phyloP scores from a whole-genome alignment of 1,140 invertebrate genomes.

The Forficula auricularia region DNA sequence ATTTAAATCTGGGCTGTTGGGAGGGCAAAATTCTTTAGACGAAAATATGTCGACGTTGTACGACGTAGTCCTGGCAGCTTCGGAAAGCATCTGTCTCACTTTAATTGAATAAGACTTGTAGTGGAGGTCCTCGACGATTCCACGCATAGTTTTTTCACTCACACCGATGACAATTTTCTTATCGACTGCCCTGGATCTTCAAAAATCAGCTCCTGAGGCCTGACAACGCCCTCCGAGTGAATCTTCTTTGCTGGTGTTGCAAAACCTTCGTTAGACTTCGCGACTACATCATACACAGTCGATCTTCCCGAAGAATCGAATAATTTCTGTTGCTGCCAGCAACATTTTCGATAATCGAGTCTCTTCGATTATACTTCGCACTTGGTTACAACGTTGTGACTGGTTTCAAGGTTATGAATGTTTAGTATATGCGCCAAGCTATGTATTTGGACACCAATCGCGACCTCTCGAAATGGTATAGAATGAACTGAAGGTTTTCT shows the following conservation, averaged over 20 bases:
- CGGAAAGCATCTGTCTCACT: too few relatives aligned
- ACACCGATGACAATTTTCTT: constrained; percentile 8
- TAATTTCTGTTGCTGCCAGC: too few relatives aligned
- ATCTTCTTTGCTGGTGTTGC: too few relatives aligned
- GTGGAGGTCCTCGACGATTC: constrained; percentile 6
- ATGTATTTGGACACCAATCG: not conserved
- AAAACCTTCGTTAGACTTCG: too few relatives aligned
- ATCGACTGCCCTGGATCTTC: constrained; percentile 7
- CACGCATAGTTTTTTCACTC: constrained; percentile 9
- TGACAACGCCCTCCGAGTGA: too few relatives aligned
- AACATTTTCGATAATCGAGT: too few relatives aligned
- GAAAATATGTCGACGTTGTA: constrained; percentile 1
- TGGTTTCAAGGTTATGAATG: not conserved
- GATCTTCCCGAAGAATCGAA: too few relatives aligned
- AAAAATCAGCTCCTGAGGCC: constrained; percentile 6
- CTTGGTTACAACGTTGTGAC: too few relatives aligned
- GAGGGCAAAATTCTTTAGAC: constrained; percentile 3
- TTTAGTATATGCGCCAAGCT: not conserved
- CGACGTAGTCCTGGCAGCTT: not conserved
- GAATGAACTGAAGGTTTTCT: too few relatives aligned
- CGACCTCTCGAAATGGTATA: not conserved
- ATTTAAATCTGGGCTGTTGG: constrained; percentile 5
- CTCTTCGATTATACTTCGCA: too few relatives aligned
- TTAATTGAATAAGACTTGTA: too few relatives aligned
- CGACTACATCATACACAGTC: too few relatives aligned